Evolutionary conservation across 2,113 vertebrate species (phyloP), one percentile per base, ranked within the genome.

Genomic region (Archilochus colubris): DNA sequence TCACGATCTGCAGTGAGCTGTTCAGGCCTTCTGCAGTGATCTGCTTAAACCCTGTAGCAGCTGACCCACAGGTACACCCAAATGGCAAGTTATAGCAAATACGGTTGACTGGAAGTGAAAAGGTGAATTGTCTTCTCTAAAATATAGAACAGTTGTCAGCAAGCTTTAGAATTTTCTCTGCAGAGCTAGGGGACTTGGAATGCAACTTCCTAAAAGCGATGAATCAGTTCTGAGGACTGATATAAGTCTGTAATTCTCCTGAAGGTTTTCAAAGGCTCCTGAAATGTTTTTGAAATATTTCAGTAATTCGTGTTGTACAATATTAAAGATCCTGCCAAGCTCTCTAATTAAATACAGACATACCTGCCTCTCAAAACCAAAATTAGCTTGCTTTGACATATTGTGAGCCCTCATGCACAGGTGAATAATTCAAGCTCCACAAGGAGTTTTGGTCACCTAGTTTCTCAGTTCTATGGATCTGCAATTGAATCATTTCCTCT

Each of bases 391-490:
- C 28, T 82, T 82, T 96, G 96, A 92, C 38, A 3, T 91, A 72
- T 14, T 94, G 33, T 2, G 1, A 94, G 63, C 58, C 25, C 55
- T 86, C 64, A 94, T 76, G 50, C 50, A 76, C 55, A 94, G 89
- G 93, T 92, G 85, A 51, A 43, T 96, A 94, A 95, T 93, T 94
- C 68, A 28, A 82, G 44, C 53, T 91, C 87, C 51, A 36, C 9
- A 13, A 94, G 79, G 75, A 82, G 72, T 89, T 87, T 90, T 95
- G 78, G 87, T 93, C 95, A 79, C 82, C 31, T 40, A 59, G 40
- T 97, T 97, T 95, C 85, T 92, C 91, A 86, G 70, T 81, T 95
- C 91, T 86, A 67, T 91, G 68, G 85, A 69, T 86, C 68, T 91
- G 77, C 63, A 93, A 88, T 80, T 89, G 68, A 94, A 93, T 93